Evolutionary conservation across 2,888 invertebrate species (phyloP).

Genomic region (Lordiphosa andalusiaca): DNA sequence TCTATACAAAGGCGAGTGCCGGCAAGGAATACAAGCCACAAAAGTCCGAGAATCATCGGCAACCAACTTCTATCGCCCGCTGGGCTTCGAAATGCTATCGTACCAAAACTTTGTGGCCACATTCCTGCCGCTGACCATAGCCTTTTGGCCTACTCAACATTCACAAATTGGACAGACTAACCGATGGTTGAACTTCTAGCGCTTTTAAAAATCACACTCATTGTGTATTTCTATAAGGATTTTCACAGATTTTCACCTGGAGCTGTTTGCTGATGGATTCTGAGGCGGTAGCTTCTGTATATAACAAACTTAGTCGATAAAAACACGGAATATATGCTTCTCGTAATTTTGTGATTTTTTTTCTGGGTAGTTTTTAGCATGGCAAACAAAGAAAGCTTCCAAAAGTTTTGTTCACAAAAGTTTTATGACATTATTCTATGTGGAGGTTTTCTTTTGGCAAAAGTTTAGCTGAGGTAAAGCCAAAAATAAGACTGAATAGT

Average conservation of each 20-base stretch:
- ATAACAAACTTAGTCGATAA: too few relatives aligned
- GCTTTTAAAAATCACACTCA: conserved; percentile 18
- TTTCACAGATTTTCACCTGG: conserved; percentile 21
- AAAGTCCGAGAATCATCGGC: conserved; percentile 21
- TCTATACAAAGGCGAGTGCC: conserved; percentile 9
- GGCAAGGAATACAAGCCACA: not conserved
- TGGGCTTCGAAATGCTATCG: conserved; percentile 23
- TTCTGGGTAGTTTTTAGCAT: too few relatives aligned
- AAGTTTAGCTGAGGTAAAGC: too few relatives aligned
- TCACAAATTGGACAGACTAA: conserved; percentile 28
- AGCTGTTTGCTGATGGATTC: too few relatives aligned
- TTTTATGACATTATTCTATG: too few relatives aligned
- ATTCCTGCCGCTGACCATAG: conserved; percentile 28
- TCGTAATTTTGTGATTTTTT: too few relatives aligned
- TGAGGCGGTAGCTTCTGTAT: too few relatives aligned
- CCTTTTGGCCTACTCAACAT: conserved; percentile 28
- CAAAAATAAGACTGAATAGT: too few relatives aligned
- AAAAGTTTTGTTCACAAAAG: too few relatives aligned
- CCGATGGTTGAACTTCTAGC: conserved; percentile 33
- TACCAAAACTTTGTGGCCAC: conserved; percentile 10
- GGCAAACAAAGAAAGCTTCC: too few relatives aligned
- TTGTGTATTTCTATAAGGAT: conserved; percentile 14
- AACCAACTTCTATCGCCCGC: conserved; percentile 21
- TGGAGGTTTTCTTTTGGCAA: too few relatives aligned
- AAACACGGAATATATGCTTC: too few relatives aligned